Percentiles rank a stretch among this genome's conserved stretches.
Conservation (phyloP, 2,888 invertebrate genomes). For the Acanthacorydalis orientalis region DNA sequence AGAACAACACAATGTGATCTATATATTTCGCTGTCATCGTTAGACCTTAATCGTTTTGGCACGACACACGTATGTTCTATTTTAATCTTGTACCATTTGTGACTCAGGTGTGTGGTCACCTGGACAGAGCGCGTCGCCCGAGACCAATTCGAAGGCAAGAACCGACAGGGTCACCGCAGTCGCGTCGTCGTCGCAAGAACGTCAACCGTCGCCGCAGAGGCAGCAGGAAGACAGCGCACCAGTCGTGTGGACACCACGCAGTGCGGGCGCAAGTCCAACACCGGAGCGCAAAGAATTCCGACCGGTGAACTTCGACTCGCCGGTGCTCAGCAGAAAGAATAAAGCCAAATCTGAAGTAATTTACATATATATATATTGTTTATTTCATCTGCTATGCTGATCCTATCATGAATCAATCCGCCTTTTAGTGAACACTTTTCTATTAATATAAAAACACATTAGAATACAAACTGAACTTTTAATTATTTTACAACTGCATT, state of each 20-base stretch:
- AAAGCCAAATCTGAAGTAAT: slow-evolving; percentile 20
- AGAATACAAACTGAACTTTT: too few relatives aligned
- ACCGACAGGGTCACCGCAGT: slow-evolving; percentile 28
- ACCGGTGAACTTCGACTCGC: slow-evolving; percentile 60
- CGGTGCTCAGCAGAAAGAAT: slow-evolving; percentile 38
- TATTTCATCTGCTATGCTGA: too few relatives aligned
- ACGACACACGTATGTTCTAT: neutral
- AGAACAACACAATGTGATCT: too few relatives aligned
- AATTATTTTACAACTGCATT: too few relatives aligned
- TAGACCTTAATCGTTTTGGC: neutral
- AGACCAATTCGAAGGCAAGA: slow-evolving; percentile 16
- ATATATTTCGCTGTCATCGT: too few relatives aligned
- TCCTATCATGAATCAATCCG: too few relatives aligned
- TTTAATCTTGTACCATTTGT: too few relatives aligned
- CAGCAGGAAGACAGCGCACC: slow-evolving; percentile 29
- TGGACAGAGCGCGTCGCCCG: slow-evolving; percentile 16
- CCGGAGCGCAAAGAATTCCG: slow-evolving; percentile 61
- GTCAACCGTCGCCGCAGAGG: slow-evolving; percentile 25
- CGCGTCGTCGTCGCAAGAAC: slow-evolving; percentile 18
- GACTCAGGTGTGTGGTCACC: slow-evolving; percentile 43
- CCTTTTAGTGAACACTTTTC: too few relatives aligned
- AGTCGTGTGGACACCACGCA: slow-evolving; percentile 64
- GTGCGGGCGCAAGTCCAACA: slow-evolving; percentile 53
- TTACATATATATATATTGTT: too few relatives aligned
- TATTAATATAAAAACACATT: too few relatives aligned